Evolutionary conservation across 2,113 vertebrate genomes (phyloP), one percentile per base, ranked within the genome.

Genomic region (Rhombomys opimus): DNA sequence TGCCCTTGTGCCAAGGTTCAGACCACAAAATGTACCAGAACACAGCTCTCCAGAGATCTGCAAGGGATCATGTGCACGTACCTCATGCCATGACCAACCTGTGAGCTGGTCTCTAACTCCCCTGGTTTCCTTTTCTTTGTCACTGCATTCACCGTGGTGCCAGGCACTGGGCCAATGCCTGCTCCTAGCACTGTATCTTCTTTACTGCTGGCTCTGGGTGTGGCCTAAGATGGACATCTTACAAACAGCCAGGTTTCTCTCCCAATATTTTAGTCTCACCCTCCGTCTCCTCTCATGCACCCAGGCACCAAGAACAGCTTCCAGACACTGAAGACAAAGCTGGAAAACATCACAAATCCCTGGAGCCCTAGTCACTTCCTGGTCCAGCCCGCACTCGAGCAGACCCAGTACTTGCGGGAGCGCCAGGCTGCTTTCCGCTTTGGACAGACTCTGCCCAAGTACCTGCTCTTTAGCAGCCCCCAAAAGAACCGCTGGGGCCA

Each of bases 401-500:
- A 90, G 88, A 98, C 90, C 0, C 98, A 80, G 1, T 98, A 98
- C 68, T 91, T 76, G 52, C 4, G n/a, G 23, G 87, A 88, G 68
- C 68, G 10, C 1, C 87, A 88, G 68, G 87, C 87, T 54, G 68
- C 87, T 59, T 98, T 99, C 96, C 98, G 98, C 77, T 98, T 99
- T 30, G 52, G 52, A 41, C 1, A 87, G 27, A 93, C 98, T 2
- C 98, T 99, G 68, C 99, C 99, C 0, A 98, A 98, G 25, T 99
- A 99, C 95, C 94, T 99, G 59, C 98, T 99, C 76, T 99, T 99
- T 94, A 98, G 97, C 97, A 99, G 99, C 96, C 98, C 99, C 0
- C 50, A 98, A 85, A 96, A 94, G 84, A 99, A 99, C 97, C 98
- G 98, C 95, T 99, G 99, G 99, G 99, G 99, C 0, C 99, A 99